A percentile compares a stretch with the other conserved stretches of the same genome.
These are phyloP conservation scores for Odontocerum albicorne DNA, from an alignment of 2,888 invertebrate species.

Conservation along the genomic window DNA sequence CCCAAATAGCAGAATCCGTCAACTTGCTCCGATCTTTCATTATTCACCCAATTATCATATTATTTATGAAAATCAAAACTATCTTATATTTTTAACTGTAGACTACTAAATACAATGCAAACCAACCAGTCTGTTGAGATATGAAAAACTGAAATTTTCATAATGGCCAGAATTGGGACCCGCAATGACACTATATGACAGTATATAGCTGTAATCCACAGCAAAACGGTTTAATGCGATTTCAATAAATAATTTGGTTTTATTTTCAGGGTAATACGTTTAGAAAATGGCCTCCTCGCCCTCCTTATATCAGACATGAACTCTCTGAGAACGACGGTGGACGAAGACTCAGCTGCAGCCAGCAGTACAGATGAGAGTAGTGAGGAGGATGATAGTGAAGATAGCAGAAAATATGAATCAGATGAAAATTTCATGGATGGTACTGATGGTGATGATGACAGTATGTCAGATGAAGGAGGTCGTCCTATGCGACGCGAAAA, in stretches of 20 bases:
- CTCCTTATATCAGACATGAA: constrained; percentile 69
- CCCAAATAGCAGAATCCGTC: no score
- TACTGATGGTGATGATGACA: constrained; percentile 40
- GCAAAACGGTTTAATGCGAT: background rate
- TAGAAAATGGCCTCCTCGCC: constrained; percentile 72
- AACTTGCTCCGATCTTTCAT: no score
- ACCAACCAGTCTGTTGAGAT: no score
- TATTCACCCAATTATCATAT: no score
- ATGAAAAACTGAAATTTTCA: no score
- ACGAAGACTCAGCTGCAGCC: constrained; percentile 39
- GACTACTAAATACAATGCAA: no score
- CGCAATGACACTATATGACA: no score
- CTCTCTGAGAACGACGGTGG: constrained; percentile 42
- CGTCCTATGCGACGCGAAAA: constrained; percentile 5
- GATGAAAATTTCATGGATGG: constrained; percentile 46
- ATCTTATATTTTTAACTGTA: no score
- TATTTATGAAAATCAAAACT: no score
- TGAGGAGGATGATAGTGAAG: constrained; percentile 52
- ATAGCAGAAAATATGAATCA: constrained; percentile 46
- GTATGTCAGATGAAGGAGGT: constrained; percentile 39
- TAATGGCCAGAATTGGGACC: no score
- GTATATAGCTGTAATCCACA: no score
- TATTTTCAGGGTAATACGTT: constrained; percentile 58
- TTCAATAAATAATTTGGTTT: background rate
- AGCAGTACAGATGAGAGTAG: constrained; percentile 37